phyloP scores from a whole-genome alignment of 2,113 vertebrate species.

The Ptilonorhynchus violaceus region DNA sequence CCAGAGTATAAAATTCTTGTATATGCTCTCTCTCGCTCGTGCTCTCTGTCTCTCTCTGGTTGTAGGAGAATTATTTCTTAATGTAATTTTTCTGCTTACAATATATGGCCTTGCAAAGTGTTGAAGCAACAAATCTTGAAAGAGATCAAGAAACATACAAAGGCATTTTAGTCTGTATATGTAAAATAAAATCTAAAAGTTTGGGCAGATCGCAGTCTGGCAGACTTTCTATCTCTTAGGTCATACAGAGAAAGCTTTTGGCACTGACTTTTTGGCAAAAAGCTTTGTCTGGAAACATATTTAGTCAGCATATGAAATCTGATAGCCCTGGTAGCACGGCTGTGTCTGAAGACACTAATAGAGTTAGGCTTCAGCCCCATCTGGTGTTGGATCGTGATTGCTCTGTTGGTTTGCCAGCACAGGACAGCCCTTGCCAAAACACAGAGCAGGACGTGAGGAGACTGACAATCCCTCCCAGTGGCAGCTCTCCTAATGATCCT shows the following conservation, averaged over 20 bases:
- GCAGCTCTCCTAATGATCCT: neutral
- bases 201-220: neutral
- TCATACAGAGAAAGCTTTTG: slow-evolving; percentile 46
- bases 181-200: slow-evolving; percentile 3
- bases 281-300: slow-evolving; percentile 65
- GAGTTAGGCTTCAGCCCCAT: slow-evolving; percentile 74
- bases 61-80: neutral
- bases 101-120: neutral
- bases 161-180: neutral
- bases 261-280: slow-evolving; percentile 21
- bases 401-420: neutral
- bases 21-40: neutral
- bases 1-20: neutral
- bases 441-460: neutral
- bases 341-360: neutral
- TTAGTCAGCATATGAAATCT: slow-evolving; percentile 47
- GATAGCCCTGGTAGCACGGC: neutral
- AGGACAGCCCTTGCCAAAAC: slow-evolving; percentile 1
- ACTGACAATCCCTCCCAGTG: neutral
- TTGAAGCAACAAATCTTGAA: neutral
- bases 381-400: slow-evolving; percentile 63
- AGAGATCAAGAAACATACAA: neutral
- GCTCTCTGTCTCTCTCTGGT: neutral
- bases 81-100: neutral
- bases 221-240: slow-evolving; percentile 12